Percentiles rank a stretch among this genome's conserved stretches.
Conservation (phyloP, 2,113 vertebrate species). For the Stigmatopora nigra region DNA sequence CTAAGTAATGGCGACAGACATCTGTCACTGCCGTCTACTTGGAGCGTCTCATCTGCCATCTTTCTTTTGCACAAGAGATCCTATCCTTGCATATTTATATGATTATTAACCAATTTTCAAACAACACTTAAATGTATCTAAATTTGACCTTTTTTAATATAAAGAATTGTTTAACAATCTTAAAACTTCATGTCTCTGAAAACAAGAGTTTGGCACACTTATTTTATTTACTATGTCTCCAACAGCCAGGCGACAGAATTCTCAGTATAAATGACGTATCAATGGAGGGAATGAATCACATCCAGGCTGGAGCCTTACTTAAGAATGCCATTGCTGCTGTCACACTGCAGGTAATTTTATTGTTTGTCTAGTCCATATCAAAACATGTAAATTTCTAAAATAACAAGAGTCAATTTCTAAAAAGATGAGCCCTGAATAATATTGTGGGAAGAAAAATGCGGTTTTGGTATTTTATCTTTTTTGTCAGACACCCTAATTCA, state of each 20-base stretch:
- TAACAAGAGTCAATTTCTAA: no score
- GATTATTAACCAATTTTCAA: neutral
- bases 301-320: conserved; percentile 75
- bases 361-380: neutral
- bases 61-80: neutral
- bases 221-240: conserved; percentile 11
- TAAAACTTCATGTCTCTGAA: neutral
- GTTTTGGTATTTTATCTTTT: no score
- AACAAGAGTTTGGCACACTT: neutral
- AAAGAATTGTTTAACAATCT: neutral
- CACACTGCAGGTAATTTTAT: conserved; percentile 76
- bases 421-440: no score
- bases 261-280: conserved; percentile 81
- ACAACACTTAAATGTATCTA: neutral
- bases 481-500: no score
- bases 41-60: neutral
- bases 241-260: conserved; percentile 82
- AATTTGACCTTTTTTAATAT: neutral
- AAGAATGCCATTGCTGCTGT: conserved; percentile 76
- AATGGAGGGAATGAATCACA: conserved; percentile 80
- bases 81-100: neutral
- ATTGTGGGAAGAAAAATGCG: no score
- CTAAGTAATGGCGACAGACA: neutral
- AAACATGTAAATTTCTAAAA: neutral
- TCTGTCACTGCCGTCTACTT: neutral